Conservation (phyloP, 2,113 vertebrate genomes). For the Synodontis membranacea region DNA sequence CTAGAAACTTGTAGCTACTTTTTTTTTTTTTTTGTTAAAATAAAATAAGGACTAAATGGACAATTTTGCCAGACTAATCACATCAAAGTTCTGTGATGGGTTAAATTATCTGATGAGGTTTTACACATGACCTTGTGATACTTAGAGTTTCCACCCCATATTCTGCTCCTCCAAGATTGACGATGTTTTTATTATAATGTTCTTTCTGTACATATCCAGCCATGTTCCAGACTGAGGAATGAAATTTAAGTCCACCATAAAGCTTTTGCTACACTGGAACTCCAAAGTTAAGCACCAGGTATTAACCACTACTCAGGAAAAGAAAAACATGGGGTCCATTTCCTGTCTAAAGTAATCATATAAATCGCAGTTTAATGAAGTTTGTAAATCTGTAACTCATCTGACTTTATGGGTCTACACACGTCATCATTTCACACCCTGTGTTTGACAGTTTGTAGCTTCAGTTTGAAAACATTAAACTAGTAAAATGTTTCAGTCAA, state of each 20-base stretch:
- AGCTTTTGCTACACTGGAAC: conserved; percentile 25
- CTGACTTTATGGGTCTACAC: not conserved
- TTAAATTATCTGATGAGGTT: conserved; percentile 21
- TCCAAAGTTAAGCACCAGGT: not conserved
- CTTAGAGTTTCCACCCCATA: conserved; percentile 33
- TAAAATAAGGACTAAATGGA: not conserved
- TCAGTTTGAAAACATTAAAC: not conserved
- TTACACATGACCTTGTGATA: conserved; percentile 32
- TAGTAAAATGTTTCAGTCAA: not conserved
- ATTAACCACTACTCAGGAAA: conserved; percentile 9
- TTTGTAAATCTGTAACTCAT: not conserved
- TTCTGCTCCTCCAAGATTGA: conserved; percentile 28
- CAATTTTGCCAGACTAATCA: not conserved
- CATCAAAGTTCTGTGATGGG: not conserved
- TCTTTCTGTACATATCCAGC: conserved; percentile 10
- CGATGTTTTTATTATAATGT: conserved; percentile 34
- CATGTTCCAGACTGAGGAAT: conserved; percentile 23
- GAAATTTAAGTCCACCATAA: conserved; percentile 38
- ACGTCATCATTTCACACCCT: not conserved
- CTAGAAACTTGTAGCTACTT: not conserved
- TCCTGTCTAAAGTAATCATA: conserved; percentile 9
- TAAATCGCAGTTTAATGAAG: not conserved
- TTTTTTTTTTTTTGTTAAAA: not conserved
- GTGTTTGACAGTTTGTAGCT: not conserved
- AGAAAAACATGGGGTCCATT: not conserved